Conservation (phyloP, 2,888 invertebrate species). For the Dynastes tityus region DNA sequence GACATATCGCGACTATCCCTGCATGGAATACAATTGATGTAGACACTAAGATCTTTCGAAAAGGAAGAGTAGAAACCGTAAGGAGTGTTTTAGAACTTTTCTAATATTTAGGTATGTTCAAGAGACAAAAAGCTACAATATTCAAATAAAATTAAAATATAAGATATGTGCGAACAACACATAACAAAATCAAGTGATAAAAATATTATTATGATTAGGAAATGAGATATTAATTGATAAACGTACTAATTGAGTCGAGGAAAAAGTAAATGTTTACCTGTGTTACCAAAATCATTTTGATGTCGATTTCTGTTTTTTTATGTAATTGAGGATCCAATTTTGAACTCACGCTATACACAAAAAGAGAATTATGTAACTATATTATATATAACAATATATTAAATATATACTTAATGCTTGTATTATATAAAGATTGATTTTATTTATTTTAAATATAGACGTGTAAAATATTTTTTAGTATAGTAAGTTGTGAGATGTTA, state of each 20-base stretch:
- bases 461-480: slow-evolving; percentile 31
- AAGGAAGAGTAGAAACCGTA: too few relatives aligned
- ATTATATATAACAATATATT: slow-evolving; percentile 32
- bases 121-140: too few relatives aligned
- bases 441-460: slow-evolving; percentile 40
- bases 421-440: slow-evolving; percentile 34
- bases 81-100: too few relatives aligned
- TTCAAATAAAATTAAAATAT: too few relatives aligned
- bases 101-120: too few relatives aligned
- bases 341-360: slow-evolving; percentile 4
- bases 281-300: slow-evolving; percentile 43
- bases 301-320: slow-evolving; percentile 4
- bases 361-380: slow-evolving; percentile 10
- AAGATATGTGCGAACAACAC: too few relatives aligned
- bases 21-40: too few relatives aligned
- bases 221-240: slow-evolving; percentile 27
- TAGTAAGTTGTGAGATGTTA: slow-evolving; percentile 13
- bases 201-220: slow-evolving; percentile 11
- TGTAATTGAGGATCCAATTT: background rate
- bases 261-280: background rate
- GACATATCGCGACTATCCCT: too few relatives aligned
- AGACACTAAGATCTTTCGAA: too few relatives aligned
- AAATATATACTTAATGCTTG: slow-evolving; percentile 27
- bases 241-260: background rate
- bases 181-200: slow-evolving; percentile 31